These are phyloP conservation scores for Charadrius vociferus DNA, from an alignment of 2,113 vertebrate genomes.

Conservation along the genomic window DNA sequence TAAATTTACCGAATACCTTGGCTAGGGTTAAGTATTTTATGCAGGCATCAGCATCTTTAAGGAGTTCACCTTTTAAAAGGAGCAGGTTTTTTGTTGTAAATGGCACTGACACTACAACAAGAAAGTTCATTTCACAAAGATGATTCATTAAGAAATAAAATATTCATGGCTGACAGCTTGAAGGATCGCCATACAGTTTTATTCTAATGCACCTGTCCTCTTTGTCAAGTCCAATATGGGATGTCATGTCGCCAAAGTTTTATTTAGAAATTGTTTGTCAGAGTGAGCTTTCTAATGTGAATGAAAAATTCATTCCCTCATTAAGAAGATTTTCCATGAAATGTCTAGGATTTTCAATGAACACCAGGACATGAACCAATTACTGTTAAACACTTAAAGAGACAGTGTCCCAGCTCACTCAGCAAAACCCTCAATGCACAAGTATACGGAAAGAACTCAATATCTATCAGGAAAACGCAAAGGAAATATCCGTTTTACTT, in stretches of 20 bases:
- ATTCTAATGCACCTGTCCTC: slow-evolving; percentile 99
- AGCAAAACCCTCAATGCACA: slow-evolving; percentile 74
- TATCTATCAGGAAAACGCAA: slow-evolving; percentile 61
- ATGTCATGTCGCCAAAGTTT: slow-evolving; percentile 92
- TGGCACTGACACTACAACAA: slow-evolving; percentile 86
- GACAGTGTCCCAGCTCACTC: slow-evolving; percentile 77
- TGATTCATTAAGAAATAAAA: slow-evolving; percentile 94
- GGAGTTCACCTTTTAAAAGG: slow-evolving; percentile 81
- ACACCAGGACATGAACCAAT: slow-evolving; percentile 88
- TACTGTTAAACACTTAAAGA: slow-evolving; percentile 89
- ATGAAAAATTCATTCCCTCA: slow-evolving; percentile 96
- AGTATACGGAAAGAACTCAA: slow-evolving; percentile 58
- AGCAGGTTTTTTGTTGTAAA: slow-evolving; percentile 84
- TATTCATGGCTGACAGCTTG: slow-evolving; percentile 98
- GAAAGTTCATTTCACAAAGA: slow-evolving; percentile 89
- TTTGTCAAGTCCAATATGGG: slow-evolving; percentile 97
- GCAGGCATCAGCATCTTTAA: slow-evolving; percentile 77
- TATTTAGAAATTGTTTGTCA: slow-evolving; percentile 93
- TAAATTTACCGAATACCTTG: slow-evolving; percentile 29
- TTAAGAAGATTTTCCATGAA: slow-evolving; percentile 91
- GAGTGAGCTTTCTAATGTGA: slow-evolving; percentile 86
- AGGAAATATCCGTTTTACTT: slow-evolving; percentile 67
- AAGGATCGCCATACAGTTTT: slow-evolving; percentile 96
- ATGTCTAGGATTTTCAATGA: slow-evolving; percentile 89
- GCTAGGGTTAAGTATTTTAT: slow-evolving; percentile 76